Evolutionary conservation across 2,797 vertebrate species (phyloP).

Genomic region (Malacoctenus gilli): DNA sequence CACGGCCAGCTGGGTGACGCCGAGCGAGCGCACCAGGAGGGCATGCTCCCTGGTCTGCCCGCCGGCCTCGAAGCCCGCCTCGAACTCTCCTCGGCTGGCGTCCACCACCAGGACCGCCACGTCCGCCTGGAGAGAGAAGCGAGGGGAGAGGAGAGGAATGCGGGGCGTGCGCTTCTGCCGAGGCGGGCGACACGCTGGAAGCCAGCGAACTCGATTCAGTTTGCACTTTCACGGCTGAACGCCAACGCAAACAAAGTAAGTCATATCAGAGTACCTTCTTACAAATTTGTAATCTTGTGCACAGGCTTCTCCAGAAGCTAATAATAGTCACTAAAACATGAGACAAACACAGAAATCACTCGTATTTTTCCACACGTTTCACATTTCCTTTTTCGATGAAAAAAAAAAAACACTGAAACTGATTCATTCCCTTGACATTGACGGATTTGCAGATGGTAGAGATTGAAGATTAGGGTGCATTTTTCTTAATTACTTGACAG

Average conservation of each 20-base stretch:
- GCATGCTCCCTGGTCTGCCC: conserved; percentile 97
- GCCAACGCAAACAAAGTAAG: not conserved
- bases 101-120: conserved; percentile 96
- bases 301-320: too few species aligned
- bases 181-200: conserved; percentile 10
- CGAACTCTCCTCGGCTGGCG: conserved; percentile 96
- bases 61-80: conserved; percentile 97
- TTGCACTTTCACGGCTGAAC: not conserved
- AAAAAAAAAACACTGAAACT: too few species aligned
- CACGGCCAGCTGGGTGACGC: conserved; percentile 96
- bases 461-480: too few species aligned
- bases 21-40: conserved; percentile 94
- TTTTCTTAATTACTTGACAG: too few species aligned
- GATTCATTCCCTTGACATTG: too few species aligned
- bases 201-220: not conserved
- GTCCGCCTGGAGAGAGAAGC: conserved; percentile 85
- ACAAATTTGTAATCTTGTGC: too few species aligned
- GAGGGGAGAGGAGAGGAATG: not conserved
- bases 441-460: too few species aligned
- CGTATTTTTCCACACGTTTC: too few species aligned
- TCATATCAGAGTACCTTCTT: too few species aligned
- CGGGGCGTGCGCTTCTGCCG: not conserved
- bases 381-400: too few species aligned
- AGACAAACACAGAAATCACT: not conserved
- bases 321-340: not conserved